Evolutionary conservation across 2,113 vertebrate genomes (phyloP).

Genomic region (Cyanoderma ruficeps): DNA sequence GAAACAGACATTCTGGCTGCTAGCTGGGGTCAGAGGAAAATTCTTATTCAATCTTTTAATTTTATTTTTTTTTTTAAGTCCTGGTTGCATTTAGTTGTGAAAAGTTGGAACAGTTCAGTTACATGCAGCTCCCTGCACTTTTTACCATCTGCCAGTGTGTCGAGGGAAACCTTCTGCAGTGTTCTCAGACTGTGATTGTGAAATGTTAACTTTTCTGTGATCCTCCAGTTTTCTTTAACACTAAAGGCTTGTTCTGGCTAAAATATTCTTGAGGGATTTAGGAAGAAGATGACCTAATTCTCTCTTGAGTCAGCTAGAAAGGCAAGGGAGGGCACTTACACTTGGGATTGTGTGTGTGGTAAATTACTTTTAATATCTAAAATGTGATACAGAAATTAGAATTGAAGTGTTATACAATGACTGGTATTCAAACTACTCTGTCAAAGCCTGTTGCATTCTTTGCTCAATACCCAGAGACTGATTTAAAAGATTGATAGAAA

Average conservation of each 20-base stretch:
- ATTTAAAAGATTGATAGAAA: not conserved
- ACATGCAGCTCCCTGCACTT: not conserved
- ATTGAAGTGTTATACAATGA: not conserved
- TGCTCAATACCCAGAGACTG: not conserved
- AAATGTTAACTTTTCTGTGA: slow-evolving; percentile 26
- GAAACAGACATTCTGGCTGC: slow-evolving; percentile 5
- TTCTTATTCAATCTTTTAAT: not conserved
- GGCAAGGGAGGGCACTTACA: not conserved
- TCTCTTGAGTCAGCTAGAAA: not conserved
- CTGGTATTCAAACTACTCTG: not conserved
- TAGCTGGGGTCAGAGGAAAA: not conserved
- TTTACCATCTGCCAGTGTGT: not conserved
- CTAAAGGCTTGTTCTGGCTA: not conserved
- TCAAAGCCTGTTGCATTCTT: not conserved
- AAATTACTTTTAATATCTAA: not conserved
- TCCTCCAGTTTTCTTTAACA: not conserved
- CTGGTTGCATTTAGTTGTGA: not conserved
- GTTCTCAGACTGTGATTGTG: not conserved
- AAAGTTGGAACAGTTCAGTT: not conserved
- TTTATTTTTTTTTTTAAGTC: not conserved
- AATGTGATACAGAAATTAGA: not conserved
- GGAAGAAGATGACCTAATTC: slow-evolving; percentile 11
- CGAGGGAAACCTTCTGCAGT: slow-evolving; percentile 4
- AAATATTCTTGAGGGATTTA: not conserved
- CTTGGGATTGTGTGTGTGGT: not conserved